phyloP scores from a whole-genome alignment of 2,113 vertebrate species.

The Gasterosteus aculeatus region DNA sequence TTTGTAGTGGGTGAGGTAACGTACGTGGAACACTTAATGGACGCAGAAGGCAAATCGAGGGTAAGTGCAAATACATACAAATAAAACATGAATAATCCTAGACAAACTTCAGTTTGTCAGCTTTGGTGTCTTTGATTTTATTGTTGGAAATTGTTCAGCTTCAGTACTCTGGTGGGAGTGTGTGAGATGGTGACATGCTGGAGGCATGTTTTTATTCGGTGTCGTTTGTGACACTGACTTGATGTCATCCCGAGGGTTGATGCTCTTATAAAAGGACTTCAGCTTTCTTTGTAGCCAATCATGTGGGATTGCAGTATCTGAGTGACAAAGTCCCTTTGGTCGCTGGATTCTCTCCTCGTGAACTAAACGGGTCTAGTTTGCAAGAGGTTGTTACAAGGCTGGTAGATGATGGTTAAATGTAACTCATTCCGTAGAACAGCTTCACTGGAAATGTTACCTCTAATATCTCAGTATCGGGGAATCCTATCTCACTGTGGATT shows the following conservation, averaged over 20 bases:
- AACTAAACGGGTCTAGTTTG: constrained; percentile 55
- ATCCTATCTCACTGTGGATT: constrained; percentile 60
- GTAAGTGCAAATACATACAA: constrained; percentile 93
- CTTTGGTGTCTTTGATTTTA: constrained; percentile 79
- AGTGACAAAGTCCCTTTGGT: constrained; percentile 64
- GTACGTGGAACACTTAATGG: constrained; percentile 99
- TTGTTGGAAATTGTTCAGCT: constrained; percentile 74
- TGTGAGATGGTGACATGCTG: constrained; percentile 67
- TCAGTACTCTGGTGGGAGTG: constrained; percentile 63
- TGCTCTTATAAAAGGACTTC: constrained; percentile 68
- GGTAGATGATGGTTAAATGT: constrained; percentile 65
- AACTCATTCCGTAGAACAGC: constrained; percentile 48
- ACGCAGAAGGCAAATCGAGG: constrained; percentile 99
- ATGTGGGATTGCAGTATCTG: constrained; percentile 66
- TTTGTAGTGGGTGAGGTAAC: constrained; percentile 99
- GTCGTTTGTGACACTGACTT: constrained; percentile 72
- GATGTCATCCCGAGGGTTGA: constrained; percentile 67
- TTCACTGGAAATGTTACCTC: constrained; percentile 56
- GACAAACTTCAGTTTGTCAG: constrained; percentile 84
- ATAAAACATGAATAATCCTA: constrained; percentile 71
- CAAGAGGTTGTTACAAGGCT: constrained; percentile 69
- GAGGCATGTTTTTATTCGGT: constrained; percentile 65
- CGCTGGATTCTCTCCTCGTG: constrained; percentile 69
- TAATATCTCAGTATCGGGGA: constrained; percentile 61
- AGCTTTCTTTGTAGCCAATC: constrained; percentile 71